A percentile compares a stretch with the other conserved stretches of the same genome.
Evolutionary conservation across 1,140 invertebrate species (phyloP).

Genomic region (Yoshiicerus persimilis): DNA sequence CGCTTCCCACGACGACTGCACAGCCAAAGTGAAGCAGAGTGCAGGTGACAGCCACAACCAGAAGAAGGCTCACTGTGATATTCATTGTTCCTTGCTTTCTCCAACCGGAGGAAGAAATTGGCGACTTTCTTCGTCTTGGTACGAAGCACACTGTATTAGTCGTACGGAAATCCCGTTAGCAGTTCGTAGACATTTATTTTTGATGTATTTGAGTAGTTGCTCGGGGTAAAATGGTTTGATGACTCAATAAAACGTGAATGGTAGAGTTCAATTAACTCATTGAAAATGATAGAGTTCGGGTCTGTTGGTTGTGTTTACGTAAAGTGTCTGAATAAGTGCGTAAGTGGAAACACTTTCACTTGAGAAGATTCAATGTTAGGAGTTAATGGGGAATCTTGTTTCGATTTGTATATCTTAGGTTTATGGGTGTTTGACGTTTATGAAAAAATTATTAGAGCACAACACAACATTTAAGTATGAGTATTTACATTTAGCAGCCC

Average conservation of each 20-base stretch:
- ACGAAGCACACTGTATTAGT: not conserved
- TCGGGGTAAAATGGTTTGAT: no score
- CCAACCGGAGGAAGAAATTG: not conserved
- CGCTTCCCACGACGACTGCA: not conserved
- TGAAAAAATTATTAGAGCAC: not conserved
- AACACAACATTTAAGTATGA: not conserved
- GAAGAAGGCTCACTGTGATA: not conserved
- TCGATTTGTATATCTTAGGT: not conserved
- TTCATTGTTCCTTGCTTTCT: not conserved
- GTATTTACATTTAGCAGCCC: not conserved
- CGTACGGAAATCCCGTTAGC: no score
- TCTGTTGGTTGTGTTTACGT: not conserved
- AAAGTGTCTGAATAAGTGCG: not conserved
- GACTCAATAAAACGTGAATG: not conserved
- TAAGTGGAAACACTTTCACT: not conserved
- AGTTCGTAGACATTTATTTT: not conserved
- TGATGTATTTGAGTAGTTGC: not conserved
- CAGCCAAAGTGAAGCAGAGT: not conserved
- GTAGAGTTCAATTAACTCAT: not conserved
- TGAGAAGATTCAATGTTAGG: not conserved
- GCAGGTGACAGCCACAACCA: slow-evolving; percentile 1
- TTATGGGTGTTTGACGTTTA: not conserved
- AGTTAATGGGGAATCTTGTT: not conserved
- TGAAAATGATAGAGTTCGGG: not conserved
- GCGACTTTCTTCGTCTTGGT: not conserved